These are phyloP conservation scores for Caerostris extrusa DNA, from an alignment of 1,140 invertebrate genomes.

Conservation along the genomic window DNA sequence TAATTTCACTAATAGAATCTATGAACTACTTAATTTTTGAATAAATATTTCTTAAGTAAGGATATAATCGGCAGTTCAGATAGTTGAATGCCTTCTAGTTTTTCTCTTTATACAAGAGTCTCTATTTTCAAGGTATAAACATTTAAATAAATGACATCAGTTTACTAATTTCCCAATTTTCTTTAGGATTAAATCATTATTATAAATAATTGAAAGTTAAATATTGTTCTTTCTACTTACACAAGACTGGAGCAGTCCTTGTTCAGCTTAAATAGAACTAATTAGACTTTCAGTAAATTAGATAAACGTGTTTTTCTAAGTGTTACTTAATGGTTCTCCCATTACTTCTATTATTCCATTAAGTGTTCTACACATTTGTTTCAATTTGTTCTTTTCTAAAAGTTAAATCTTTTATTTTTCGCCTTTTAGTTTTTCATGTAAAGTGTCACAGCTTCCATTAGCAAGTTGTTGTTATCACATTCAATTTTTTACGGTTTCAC, in stretches of 20 bases:
- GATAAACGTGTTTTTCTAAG: neutral
- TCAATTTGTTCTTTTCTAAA: neutral
- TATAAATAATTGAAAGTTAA: constrained; percentile 12
- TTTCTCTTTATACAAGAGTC: too few relatives aligned
- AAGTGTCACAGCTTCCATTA: neutral
- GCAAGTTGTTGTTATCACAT: too few relatives aligned
- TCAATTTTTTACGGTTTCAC: too few relatives aligned
- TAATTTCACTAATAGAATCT: too few relatives aligned
- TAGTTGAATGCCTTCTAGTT: too few relatives aligned
- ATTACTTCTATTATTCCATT: constrained; percentile 12
- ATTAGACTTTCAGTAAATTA: neutral
- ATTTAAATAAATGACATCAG: too few relatives aligned
- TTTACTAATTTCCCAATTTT: neutral
- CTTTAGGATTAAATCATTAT: neutral
- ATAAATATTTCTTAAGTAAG: too few relatives aligned
- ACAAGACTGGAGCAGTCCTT: neutral
- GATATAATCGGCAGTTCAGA: too few relatives aligned
- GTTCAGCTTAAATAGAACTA: neutral
- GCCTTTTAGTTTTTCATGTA: neutral
- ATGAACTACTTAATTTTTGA: too few relatives aligned
- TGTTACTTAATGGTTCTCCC: constrained; percentile 2
- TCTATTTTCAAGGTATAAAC: too few relatives aligned
- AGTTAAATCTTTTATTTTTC: neutral
- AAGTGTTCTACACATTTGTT: neutral
- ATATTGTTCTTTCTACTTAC: neutral